These are phyloP conservation scores for Micrasema minimum DNA, from an alignment of 1,140 invertebrate species.

Conservation along the genomic window DNA sequence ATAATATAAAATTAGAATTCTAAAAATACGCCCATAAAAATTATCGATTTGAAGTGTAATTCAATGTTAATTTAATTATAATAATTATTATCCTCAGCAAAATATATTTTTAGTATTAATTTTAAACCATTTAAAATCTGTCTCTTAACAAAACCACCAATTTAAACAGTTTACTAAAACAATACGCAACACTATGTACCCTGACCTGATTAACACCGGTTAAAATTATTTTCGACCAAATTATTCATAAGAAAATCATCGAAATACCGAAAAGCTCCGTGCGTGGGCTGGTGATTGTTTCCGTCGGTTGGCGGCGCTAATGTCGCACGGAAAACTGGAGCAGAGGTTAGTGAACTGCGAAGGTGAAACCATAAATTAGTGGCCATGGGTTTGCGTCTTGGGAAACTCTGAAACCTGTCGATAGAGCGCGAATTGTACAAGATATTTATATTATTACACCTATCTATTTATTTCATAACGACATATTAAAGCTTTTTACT, in stretches of 20 bases:
- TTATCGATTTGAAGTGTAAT: no score
- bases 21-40: no score
- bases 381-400: slow-evolving; percentile 33
- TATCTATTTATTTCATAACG: no score
- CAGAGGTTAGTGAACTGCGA: slow-evolving; percentile 33
- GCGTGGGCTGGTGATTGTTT: slow-evolving; percentile 20
- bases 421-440: slow-evolving; percentile 16
- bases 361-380: slow-evolving; percentile 8
- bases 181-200: slow-evolving; percentile 22
- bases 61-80: no score
- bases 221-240: slow-evolving; percentile 28
- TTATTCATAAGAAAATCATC: slow-evolving; percentile 34
- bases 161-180: slow-evolving; percentile 1
- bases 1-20: no score
- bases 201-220: slow-evolving; percentile 23
- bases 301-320: slow-evolving; percentile 30
- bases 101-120: no score
- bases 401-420: slow-evolving; percentile 15
- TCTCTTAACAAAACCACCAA: no score
- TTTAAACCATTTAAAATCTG: no score
- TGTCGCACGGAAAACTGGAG: slow-evolving; percentile 26
- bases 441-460: neutral
- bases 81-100: no score
- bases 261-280: slow-evolving; percentile 31
- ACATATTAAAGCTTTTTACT: no score